Conservation (phyloP, 2,888 invertebrate species). For the Stenodera caucasica region DNA sequence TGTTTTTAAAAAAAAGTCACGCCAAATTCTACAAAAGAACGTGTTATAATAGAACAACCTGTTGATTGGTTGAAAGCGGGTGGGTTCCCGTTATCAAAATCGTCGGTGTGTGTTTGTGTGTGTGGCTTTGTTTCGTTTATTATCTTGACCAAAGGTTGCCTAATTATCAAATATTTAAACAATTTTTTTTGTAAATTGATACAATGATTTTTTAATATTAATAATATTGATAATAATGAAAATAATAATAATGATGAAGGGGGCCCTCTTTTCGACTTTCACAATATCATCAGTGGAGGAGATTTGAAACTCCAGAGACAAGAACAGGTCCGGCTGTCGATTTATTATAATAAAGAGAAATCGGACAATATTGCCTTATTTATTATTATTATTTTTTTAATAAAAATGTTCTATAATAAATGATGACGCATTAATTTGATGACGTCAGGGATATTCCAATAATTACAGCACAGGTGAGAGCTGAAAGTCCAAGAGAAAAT, state of each 20-base stretch:
- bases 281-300: not conserved
- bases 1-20: not conserved
- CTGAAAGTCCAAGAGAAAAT: not conserved
- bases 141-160: conserved; percentile 16
- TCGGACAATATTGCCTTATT: not conserved
- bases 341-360: not conserved
- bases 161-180: conserved; percentile 11
- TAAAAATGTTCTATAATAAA: not conserved
- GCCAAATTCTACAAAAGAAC: conserved; percentile 3
- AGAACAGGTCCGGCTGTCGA: not conserved
- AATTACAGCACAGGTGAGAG: conserved; percentile 23
- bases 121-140: not conserved
- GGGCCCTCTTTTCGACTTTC: not conserved
- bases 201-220: too few relatives aligned
- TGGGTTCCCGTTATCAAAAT: conserved; percentile 19
- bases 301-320: not conserved
- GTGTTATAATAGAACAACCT: conserved; percentile 29
- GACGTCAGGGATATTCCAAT: conserved; percentile 33
- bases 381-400: too few relatives aligned
- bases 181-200: too few relatives aligned
- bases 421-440: conserved; percentile 25
- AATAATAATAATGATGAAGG: too few relatives aligned
- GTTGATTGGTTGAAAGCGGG: conserved; percentile 13
- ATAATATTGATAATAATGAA: too few relatives aligned
- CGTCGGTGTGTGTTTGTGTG: too few relatives aligned